Evolutionary conservation across 2,888 invertebrate species (phyloP), one percentile per base, ranked within the genome.

Genomic region (Gymnosoma rotundatum): DNA sequence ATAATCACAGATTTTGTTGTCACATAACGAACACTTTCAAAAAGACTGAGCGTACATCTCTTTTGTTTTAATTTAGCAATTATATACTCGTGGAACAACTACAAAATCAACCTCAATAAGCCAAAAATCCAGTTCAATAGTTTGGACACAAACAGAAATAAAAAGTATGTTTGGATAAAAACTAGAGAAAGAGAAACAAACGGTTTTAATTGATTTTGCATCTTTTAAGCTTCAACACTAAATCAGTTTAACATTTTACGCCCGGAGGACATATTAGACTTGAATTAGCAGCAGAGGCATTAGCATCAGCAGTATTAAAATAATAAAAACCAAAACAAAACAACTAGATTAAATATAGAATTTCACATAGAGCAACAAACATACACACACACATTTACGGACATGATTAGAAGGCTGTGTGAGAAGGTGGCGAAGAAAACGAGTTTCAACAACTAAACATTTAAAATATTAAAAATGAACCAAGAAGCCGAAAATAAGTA

Each of bases 161-260:
- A 16, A 32, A 63, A 36, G 50, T 8, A 42, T 10, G 12, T 10
- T 12, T 7, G 5, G 38, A 56, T 54, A 12, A 74, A 20, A 61
- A 73, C 36, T 7, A 20, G 45, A 66, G n/a, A 48, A n/a, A n/a
- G 61, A 64, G 72, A 86, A 86, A 83, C 87, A 88, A 88, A 89
- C 85, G 88, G 88, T 88, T 76, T 78, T 89, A 90, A 90, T 90
- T 90, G 90, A 90, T 90, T 90, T 90, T 90, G 89, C 87, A 89
- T 88, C 86, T 86, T 86, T 76, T 78, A 58, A 80, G 85, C 83
- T 83, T 83, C 82, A 83, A 78, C 85, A 84, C 83, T 86, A 87
- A 87, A 88, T 87, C 88, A 86, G 87, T 84, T 86, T 82, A 86
- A 83, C 84, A 86, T 86, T 86, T 86, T 81, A 48, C 38, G 56